Conservation (phyloP, 2,888 invertebrate genomes). For the Cerastis rubricosa region DNA sequence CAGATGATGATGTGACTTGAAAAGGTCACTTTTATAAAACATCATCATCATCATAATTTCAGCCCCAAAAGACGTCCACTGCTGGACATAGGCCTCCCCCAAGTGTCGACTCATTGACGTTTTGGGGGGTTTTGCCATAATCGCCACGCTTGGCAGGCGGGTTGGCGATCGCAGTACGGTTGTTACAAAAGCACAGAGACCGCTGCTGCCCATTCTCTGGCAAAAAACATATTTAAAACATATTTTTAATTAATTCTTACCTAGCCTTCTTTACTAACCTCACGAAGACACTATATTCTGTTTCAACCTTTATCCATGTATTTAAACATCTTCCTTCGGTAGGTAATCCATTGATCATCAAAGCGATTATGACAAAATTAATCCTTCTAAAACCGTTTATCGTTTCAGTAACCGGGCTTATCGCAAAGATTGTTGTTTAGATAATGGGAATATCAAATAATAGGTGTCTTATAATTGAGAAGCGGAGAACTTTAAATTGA, state of each 20-base stretch:
- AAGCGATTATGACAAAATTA: background rate
- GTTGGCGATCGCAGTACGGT: no score
- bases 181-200: no score
- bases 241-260: background rate
- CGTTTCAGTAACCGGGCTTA: background rate
- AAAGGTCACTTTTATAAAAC: no score
- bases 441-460: background rate
- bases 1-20: no score
- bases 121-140: no score
- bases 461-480: background rate
- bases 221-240: no score
- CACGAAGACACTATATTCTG: background rate
- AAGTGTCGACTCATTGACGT: no score
- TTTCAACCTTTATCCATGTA: background rate
- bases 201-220: no score
- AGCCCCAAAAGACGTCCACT: no score
- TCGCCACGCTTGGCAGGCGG: no score
- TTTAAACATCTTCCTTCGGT: background rate
- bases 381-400: background rate
- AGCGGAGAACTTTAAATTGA: background rate
- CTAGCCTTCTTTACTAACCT: background rate
- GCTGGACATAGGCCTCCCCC: no score
- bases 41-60: no score
- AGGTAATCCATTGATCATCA: conserved; percentile 6
- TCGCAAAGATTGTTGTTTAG: background rate